Evolutionary conservation across 2,888 invertebrate genomes (phyloP), one percentile per base, ranked within the genome.

Genomic region (Latheticus oryzae): DNA sequence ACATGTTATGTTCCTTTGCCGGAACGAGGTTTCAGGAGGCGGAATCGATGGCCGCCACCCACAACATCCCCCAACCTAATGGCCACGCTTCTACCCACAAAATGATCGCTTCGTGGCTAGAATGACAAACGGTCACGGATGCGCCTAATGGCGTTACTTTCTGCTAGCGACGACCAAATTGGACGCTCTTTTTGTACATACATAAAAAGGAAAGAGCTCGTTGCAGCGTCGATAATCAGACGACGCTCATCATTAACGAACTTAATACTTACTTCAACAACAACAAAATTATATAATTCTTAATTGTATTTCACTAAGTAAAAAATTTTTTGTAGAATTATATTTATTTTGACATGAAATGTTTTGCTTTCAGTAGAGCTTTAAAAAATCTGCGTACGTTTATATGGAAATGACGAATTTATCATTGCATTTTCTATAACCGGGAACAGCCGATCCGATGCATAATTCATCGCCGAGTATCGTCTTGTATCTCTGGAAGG

Each of bases 71-170:
- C 64, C 65, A 58, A 60, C 69, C 71, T 77, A 77, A 76, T 75
- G 74, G 75, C 75, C 76, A 72, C 61, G 68, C 71, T 71, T 63
- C 62, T 71, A 71, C 69, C 71, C 71, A 66, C 73, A 69, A 67
- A 74, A 72, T 71, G 74, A 74, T 74, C 74, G 72, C 66, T 74
- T 60, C 77, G 76, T 76, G 77, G 73, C 62, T 57, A 58, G 77
- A 74, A 77, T 76, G 72, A 75, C 73, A 75, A 75, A 70, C 68
- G 69, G 67, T 59, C 70, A 65, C 71, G 70, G 73, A 71, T 75
- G 75, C 67, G 68, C 64, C 70, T 76, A 75, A 76, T 76, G 72
- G 72, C 65, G 43, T 56, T 61, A 64, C 65, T 67, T 67, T 67
- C 61, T 58, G 57, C 37, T 45, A 33, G 52, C 45, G n/a, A n/a